Conservation (phyloP, 2,888 invertebrate genomes). For the Caenorhabditis imperialis region DNA sequence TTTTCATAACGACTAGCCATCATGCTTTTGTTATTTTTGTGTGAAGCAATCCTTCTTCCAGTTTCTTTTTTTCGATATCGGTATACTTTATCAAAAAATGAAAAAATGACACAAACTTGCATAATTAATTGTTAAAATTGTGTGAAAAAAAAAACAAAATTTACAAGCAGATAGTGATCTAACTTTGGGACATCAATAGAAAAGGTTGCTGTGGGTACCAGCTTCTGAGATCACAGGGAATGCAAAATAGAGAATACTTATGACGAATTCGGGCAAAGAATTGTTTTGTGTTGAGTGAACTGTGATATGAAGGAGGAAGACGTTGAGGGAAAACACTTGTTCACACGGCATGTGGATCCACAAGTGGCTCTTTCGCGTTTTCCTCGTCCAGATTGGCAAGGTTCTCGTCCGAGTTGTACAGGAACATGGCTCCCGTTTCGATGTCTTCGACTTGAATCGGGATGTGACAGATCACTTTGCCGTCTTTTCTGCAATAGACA, state of each 20-base stretch:
- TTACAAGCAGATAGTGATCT: too few species aligned
- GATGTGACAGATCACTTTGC: conserved; percentile 55
- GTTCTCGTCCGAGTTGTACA: conserved; percentile 56
- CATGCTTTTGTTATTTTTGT: too few species aligned
- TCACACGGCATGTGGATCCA: conserved; percentile 28
- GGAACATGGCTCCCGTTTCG: conserved; percentile 56
- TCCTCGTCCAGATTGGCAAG: conserved; percentile 31
- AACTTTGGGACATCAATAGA: conserved; percentile 2
- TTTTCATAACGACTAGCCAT: too few species aligned
- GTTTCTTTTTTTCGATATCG: too few species aligned
- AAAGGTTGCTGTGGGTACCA: conserved; percentile 34
- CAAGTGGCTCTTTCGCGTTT: conserved; percentile 32
- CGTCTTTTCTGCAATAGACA: conserved; percentile 42
- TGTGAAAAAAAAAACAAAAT: too few species aligned
- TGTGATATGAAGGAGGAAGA: conserved; percentile 26
- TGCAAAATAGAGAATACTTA: conserved; percentile 26
- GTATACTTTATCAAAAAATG: too few species aligned
- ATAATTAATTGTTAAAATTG: too few species aligned
- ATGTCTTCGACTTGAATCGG: conserved; percentile 57
- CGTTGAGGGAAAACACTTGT: not conserved
- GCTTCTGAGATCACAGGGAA: conserved; percentile 54
- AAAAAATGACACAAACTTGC: too few species aligned
- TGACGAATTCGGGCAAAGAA: conserved; percentile 6
- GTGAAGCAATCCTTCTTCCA: too few species aligned
- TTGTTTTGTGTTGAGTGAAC: not conserved